phyloP scores from a whole-genome alignment of 1,140 invertebrate species.

The Hestina assimilis region DNA sequence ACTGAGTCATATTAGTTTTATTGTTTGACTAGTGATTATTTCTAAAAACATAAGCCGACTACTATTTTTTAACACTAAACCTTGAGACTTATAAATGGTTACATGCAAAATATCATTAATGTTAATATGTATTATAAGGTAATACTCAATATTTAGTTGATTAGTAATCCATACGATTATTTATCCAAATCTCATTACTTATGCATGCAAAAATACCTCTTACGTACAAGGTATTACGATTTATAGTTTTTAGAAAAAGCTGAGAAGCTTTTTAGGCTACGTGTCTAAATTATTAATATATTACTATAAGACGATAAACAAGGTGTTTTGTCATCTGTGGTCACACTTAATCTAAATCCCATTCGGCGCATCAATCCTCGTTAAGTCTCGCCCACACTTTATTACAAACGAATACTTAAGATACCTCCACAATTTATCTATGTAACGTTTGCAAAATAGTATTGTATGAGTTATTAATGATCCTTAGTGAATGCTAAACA shows the following conservation, averaged over 20 bases:
- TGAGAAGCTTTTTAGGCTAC: conserved; percentile 17
- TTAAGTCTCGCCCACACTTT: conserved; percentile 42
- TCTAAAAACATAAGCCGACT: too few species aligned
- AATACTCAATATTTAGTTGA: conserved; percentile 6
- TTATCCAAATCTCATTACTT: background rate
- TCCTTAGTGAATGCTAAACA: background rate
- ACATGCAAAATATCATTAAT: background rate
- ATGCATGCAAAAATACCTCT: background rate
- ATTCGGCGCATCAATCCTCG: conserved; percentile 44
- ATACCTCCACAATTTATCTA: conserved; percentile 24
- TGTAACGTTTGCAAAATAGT: conserved; percentile 22
- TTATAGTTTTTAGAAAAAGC: background rate
- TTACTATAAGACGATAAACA: conserved; percentile 29
- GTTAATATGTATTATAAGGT: conserved; percentile 4
- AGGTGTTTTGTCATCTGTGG: conserved; percentile 40
- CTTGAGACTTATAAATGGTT: too few species aligned
- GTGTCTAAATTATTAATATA: conserved; percentile 38
- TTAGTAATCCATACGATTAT: conserved; percentile 7
- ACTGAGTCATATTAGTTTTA: background rate
- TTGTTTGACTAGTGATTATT: too few species aligned
- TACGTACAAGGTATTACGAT: background rate
- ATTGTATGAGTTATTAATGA: background rate
- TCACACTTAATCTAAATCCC: conserved; percentile 39
- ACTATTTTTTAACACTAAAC: too few species aligned
- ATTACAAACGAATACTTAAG: conserved; percentile 26